phyloP scores from a whole-genome alignment of 35 echinoderm and acorn worm species.

The Lytechinus variegatus region DNA sequence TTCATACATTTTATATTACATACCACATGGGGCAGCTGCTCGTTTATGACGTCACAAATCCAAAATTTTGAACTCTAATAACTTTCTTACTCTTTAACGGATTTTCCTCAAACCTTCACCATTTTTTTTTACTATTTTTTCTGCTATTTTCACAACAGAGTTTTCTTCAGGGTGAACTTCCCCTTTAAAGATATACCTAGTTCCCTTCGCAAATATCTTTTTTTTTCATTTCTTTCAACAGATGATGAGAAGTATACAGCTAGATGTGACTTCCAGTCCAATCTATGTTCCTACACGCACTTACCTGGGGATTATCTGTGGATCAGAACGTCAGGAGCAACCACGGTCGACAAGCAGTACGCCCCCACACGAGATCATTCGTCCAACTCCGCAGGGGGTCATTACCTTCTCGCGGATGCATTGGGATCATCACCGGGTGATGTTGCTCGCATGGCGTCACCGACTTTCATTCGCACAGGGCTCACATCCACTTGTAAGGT shows the following conservation, averaged over 20 bases:
- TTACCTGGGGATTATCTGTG: conserved; percentile 49
- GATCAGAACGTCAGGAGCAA: conserved; percentile 19
- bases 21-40: too few species aligned
- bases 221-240: background rate
- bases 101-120: too few species aligned
- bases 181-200: background rate
- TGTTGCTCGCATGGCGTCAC: background rate
- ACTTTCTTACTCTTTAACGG: too few species aligned
- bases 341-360: conserved; percentile 7
- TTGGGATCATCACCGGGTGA: background rate
- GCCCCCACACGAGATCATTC: conserved; percentile 81
- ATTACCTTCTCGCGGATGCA: conserved; percentile 53
- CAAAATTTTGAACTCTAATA: too few species aligned
- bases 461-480: background rate
- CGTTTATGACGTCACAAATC: too few species aligned
- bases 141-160: too few species aligned
- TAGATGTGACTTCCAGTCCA: conserved; percentile 71
- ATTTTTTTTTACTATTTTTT: too few species aligned
- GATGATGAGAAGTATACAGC: background rate
- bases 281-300: conserved; percentile 54
- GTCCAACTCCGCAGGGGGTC: conserved; percentile 45
- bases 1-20: too few species aligned
- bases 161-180: too few species aligned
- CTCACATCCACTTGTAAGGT: background rate
- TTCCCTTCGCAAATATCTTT: background rate